Conservation (phyloP, 2,888 invertebrate genomes). For the Athalia cordata region DNA sequence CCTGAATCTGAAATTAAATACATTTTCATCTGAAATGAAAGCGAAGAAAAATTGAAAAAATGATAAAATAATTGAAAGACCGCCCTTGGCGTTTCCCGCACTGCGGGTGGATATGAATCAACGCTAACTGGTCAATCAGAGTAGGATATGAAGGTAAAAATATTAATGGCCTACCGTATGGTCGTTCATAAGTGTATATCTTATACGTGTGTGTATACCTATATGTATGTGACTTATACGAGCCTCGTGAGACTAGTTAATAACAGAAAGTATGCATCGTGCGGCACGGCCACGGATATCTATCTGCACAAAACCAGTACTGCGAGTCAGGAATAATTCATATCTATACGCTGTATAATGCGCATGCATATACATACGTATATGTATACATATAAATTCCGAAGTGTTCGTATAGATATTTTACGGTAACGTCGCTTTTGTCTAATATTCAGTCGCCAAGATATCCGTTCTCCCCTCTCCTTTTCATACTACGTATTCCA, state of each 20-base stretch:
- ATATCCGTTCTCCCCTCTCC: not conserved
- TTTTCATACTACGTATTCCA: not conserved
- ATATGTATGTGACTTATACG: constrained; percentile 8
- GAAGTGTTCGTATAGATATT: not conserved
- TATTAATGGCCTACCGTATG: constrained; percentile 7
- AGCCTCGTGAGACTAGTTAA: not conserved
- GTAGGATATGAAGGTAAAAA: constrained; percentile 15
- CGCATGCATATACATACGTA: not conserved
- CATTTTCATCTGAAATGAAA: no score
- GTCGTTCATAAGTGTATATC: no score
- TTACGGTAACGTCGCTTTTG: constrained; percentile 22
- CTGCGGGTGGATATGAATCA: constrained; percentile 28
- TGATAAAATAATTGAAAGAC: not conserved
- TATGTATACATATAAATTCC: constrained; percentile 5
- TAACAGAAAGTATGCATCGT: constrained; percentile 14
- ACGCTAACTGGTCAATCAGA: constrained; percentile 30
- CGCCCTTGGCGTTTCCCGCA: not conserved
- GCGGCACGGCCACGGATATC: not conserved
- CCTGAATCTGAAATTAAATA: not conserved
- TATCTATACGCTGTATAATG: not conserved
- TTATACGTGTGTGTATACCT: no score
- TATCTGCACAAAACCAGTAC: constrained; percentile 14
- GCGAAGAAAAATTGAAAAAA: constrained; percentile 2
- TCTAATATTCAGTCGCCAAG: not conserved
- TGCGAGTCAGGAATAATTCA: constrained; percentile 24